Evolutionary conservation across 2,888 invertebrate genomes (phyloP).

Genomic region (Endotricha flammealis): DNA sequence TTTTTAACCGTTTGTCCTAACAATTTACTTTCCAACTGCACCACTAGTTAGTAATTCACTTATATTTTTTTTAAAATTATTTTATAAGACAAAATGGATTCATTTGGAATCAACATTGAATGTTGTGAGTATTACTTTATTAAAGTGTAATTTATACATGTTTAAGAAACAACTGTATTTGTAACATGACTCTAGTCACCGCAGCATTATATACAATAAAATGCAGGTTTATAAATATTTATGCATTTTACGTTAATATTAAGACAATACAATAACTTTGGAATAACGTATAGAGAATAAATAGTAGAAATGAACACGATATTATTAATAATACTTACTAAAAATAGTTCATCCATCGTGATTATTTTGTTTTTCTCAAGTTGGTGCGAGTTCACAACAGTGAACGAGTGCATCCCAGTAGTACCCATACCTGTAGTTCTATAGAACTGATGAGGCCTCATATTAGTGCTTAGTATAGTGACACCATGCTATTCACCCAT

Average conservation of each 20-base stretch:
- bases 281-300: slow-evolving; percentile 26
- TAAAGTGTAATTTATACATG: slow-evolving; percentile 8
- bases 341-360: too few relatives aligned
- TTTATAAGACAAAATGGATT: slow-evolving; percentile 36
- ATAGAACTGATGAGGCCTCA: too few relatives aligned
- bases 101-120: slow-evolving; percentile 30
- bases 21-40: slow-evolving; percentile 2
- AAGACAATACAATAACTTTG: slow-evolving; percentile 24
- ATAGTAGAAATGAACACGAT: too few relatives aligned
- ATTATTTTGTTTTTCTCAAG: too few relatives aligned
- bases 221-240: slow-evolving; percentile 37
- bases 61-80: slow-evolving; percentile 27
- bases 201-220: slow-evolving; percentile 44
- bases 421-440: too few relatives aligned
- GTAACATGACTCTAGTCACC: slow-evolving; percentile 59
- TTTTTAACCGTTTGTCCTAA: neutral
- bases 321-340: too few relatives aligned
- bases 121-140: slow-evolving; percentile 30
- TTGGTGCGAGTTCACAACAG: too few relatives aligned
- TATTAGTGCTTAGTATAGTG: too few relatives aligned
- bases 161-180: slow-evolving; percentile 28
- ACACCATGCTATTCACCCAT: too few relatives aligned
- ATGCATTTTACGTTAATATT: slow-evolving; percentile 29
- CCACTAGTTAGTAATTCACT: slow-evolving; percentile 14
- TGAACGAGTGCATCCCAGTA: too few relatives aligned